phyloP scores from a whole-genome alignment of 2,797 vertebrate genomes.

The Diglossa cyanea region DNA sequence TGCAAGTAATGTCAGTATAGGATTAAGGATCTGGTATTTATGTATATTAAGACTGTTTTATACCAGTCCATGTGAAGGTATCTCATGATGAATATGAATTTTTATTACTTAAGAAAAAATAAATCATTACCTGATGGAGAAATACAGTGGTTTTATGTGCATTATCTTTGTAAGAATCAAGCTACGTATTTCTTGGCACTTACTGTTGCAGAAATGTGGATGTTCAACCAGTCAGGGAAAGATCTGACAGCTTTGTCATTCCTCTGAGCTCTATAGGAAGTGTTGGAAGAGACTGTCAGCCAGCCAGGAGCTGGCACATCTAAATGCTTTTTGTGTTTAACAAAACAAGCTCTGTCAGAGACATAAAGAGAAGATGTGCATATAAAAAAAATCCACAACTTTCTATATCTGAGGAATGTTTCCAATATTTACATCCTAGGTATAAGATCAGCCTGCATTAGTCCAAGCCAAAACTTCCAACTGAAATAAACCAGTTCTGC shows the following conservation, averaged over 20 bases:
- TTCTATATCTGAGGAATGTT: background rate
- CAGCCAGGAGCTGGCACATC: slow-evolving; percentile 33
- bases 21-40: background rate
- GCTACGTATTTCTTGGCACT: slow-evolving; percentile 40
- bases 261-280: slow-evolving; percentile 45
- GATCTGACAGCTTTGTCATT: slow-evolving; percentile 63
- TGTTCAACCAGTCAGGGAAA: slow-evolving; percentile 46
- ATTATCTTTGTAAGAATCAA: background rate
- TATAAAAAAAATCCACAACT: background rate
- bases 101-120: background rate
- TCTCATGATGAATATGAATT: background rate
- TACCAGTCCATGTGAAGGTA: background rate
- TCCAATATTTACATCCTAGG: background rate
- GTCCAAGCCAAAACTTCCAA: background rate
- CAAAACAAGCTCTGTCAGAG: background rate
- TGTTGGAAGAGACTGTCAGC: slow-evolving; percentile 50
- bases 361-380: background rate
- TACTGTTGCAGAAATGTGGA: slow-evolving; percentile 4
- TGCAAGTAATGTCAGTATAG: slow-evolving; percentile 13
- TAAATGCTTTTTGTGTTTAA: background rate
- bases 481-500: background rate
- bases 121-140: background rate
- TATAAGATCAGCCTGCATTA: background rate
- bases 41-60: background rate
- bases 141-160: background rate